These are phyloP conservation scores for Ceratoteleas bidentatus DNA, from an alignment of 1,140 invertebrate species.

Conservation along the genomic window DNA sequence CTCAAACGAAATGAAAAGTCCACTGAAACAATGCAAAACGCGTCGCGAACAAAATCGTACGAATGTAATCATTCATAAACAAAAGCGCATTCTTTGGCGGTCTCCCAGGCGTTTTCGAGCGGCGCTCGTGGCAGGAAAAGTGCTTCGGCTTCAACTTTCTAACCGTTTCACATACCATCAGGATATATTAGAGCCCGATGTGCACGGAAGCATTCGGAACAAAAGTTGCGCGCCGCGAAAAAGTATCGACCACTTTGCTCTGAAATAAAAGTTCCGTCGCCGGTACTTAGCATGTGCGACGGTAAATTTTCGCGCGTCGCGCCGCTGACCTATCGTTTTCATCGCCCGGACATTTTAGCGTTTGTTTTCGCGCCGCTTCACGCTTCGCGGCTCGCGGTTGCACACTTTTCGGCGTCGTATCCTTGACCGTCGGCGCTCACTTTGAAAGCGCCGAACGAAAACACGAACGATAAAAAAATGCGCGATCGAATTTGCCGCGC, in stretches of 20 bases:
- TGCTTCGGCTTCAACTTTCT: slow-evolving; percentile 74
- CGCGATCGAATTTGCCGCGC: no score
- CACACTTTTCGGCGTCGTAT: no score
- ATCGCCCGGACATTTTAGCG: slow-evolving; percentile 30
- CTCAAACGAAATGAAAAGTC: slow-evolving; percentile 47
- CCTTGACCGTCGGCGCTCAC: no score
- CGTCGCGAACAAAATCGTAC: slow-evolving; percentile 41
- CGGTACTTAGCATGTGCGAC: slow-evolving; percentile 40
- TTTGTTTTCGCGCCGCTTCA: slow-evolving; percentile 24
- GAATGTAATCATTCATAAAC: slow-evolving; percentile 67
- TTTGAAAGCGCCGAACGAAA: no score
- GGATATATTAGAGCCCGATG: slow-evolving; percentile 62
- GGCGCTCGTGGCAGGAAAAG: slow-evolving; percentile 70
- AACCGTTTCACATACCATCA: slow-evolving; percentile 73
- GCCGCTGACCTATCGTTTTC: slow-evolving; percentile 43
- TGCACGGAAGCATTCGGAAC: slow-evolving; percentile 55
- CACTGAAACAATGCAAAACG: slow-evolving; percentile 39
- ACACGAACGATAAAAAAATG: no score
- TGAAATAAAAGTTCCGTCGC: slow-evolving; percentile 56
- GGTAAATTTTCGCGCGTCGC: slow-evolving; percentile 44
- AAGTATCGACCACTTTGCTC: slow-evolving; percentile 57
- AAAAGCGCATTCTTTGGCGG: slow-evolving; percentile 67
- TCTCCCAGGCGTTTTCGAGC: slow-evolving; percentile 54
- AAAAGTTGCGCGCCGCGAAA: slow-evolving; percentile 48
- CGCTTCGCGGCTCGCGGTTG: no score